Percentiles rank a stretch among this genome's conserved stretches.
Conservation (phyloP, 2,888 invertebrate species). For the Lapara coniferarum region DNA sequence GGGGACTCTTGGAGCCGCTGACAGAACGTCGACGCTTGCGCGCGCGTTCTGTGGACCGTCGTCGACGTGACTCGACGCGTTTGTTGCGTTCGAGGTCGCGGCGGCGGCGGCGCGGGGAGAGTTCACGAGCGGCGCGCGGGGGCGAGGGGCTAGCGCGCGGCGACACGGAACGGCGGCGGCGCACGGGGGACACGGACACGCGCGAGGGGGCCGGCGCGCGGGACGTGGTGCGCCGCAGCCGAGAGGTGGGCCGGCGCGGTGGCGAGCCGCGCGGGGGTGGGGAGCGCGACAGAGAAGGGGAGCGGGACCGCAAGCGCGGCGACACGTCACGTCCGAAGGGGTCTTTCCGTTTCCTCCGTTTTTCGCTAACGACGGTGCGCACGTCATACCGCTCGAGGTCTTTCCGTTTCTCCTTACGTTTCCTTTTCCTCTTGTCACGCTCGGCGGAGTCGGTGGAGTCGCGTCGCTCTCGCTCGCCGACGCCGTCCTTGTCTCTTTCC, state of each 20-base stretch:
- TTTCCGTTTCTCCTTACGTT: conserved; percentile 85
- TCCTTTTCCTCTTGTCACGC: conserved; percentile 64
- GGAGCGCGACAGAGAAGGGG: conserved; percentile 38
- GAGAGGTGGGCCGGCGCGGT: conserved; percentile 41
- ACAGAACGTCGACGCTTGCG: conserved; percentile 56
- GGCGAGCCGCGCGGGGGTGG: conserved; percentile 26
- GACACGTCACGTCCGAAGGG: conserved; percentile 90
- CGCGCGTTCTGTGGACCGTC: conserved; percentile 48
- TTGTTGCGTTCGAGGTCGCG: conserved; percentile 41
- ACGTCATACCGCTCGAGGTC: conserved; percentile 94
- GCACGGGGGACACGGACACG: conserved; percentile 34
- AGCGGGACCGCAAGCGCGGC: conserved; percentile 42
- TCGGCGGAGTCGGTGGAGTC: conserved; percentile 45
- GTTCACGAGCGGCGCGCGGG: conserved; percentile 36
- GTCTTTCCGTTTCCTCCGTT: conserved; percentile 87
- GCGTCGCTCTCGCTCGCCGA: conserved; percentile 41
- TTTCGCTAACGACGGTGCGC: conserved; percentile 88
- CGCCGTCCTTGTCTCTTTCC: conserved; percentile 78
- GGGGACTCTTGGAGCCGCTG: conserved; percentile 42
- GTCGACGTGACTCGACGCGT: conserved; percentile 47
- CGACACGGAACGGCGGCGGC: conserved; percentile 44
- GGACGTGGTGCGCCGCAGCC: conserved; percentile 51
- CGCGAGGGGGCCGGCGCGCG: conserved; percentile 37
- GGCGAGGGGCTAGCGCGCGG: conserved; percentile 35
- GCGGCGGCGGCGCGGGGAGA: conserved; percentile 41